Conservation (phyloP, 2,888 invertebrate species). For the Plagiodera versicolora region DNA sequence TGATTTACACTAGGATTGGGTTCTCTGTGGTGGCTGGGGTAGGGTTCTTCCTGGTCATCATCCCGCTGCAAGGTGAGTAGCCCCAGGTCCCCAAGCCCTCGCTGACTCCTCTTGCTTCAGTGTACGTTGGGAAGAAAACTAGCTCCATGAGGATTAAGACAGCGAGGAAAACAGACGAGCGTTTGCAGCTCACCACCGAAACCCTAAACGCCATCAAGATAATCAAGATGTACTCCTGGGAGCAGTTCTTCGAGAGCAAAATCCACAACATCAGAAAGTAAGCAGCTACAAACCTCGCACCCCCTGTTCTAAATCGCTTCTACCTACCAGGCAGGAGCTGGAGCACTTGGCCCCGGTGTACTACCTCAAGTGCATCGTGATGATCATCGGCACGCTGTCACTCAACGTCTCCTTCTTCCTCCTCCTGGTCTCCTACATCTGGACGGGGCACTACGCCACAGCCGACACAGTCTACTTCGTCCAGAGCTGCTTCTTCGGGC, state of each 20-base stretch:
- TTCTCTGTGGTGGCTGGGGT: slow-evolving; percentile 59
- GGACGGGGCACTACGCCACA: slow-evolving; percentile 35
- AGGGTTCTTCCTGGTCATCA: slow-evolving; percentile 55
- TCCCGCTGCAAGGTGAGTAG: slow-evolving; percentile 54
- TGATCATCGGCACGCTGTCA: slow-evolving; percentile 43
- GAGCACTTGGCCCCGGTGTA: slow-evolving; percentile 56
- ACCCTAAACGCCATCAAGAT: slow-evolving; percentile 40
- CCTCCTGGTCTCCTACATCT: slow-evolving; percentile 39
- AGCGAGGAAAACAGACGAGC: slow-evolving; percentile 38
- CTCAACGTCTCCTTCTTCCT: slow-evolving; percentile 39
- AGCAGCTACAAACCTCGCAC: slow-evolving; percentile 14
- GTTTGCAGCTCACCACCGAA: slow-evolving; percentile 40
- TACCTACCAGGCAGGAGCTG: slow-evolving; percentile 64
- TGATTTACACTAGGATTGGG: slow-evolving; percentile 69
- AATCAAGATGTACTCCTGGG: slow-evolving; percentile 44
- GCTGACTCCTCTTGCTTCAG: slow-evolving; percentile 22
- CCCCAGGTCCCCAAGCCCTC: too few relatives aligned
- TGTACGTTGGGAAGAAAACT: slow-evolving; percentile 32
- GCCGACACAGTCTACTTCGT: slow-evolving; percentile 39
- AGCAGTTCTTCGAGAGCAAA: slow-evolving; percentile 38
- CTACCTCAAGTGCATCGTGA: slow-evolving; percentile 46
- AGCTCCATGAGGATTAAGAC: slow-evolving; percentile 30
- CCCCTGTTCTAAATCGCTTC: not conserved
- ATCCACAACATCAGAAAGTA: slow-evolving; percentile 39
- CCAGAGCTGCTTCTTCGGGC: slow-evolving; percentile 31